Evolutionary conservation across 2,888 invertebrate genomes (phyloP).

Genomic region (Andrena bucephala): DNA sequence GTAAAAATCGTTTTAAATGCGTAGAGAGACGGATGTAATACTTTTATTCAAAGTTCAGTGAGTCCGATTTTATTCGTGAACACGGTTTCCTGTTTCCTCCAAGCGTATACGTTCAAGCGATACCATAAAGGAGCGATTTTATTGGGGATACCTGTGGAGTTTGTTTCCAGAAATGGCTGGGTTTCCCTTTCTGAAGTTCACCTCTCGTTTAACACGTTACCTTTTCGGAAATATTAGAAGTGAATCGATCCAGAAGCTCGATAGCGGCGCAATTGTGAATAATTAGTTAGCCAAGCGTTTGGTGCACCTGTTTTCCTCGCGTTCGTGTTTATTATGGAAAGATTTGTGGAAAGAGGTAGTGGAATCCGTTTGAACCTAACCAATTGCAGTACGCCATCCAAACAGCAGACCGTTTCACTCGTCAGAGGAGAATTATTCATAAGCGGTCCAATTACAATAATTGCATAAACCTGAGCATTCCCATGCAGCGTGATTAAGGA

Average conservation of each 20-base stretch:
- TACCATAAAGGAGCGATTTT: constrained; percentile 1
- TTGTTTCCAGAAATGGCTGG: constrained; percentile 16
- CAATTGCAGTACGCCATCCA: background rate
- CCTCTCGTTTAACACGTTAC: background rate
- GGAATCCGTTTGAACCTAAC: background rate
- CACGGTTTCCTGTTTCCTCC: constrained; percentile 6
- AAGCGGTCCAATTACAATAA: constrained; percentile 54
- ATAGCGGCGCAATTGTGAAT: background rate
- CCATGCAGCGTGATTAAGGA: constrained; percentile 49
- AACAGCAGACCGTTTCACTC: background rate
- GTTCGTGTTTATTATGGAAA: background rate
- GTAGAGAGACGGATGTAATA: background rate
- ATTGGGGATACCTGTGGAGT: constrained; percentile 14
- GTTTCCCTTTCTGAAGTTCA: background rate
- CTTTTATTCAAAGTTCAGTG: background rate
- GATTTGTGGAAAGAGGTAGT: background rate
- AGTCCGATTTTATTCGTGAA: background rate
- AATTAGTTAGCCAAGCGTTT: background rate
- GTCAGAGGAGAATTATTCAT: constrained; percentile 54
- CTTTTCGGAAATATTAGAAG: background rate
- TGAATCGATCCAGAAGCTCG: constrained; percentile 9
- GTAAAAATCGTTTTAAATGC: background rate
- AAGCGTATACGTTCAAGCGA: background rate
- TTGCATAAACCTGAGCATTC: constrained; percentile 35
- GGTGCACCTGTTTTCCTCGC: background rate